A percentile compares a stretch with the other conserved stretches of the same genome.
phyloP scores from a whole-genome alignment of 92 coral and sea anemone species.

The Palythoa grandis region DNA sequence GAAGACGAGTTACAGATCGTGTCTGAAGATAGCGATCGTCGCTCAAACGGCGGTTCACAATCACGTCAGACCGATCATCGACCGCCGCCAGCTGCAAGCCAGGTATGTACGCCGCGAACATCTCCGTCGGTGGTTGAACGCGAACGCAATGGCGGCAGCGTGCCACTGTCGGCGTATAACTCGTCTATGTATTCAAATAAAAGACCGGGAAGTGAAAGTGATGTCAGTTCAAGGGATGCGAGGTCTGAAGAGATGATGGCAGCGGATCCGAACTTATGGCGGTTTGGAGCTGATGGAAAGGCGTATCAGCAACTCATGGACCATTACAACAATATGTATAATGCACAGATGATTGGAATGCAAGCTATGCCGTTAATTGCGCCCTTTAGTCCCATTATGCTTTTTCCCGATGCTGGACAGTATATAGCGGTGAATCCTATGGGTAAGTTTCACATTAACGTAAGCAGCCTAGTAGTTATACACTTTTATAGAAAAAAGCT shows the following conservation, averaged over 20 bases:
- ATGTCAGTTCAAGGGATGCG: conserved; percentile 13
- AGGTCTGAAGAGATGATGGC: conserved; percentile 34
- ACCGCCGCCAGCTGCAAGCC: conserved; percentile 2
- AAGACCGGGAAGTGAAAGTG: conserved; percentile 29
- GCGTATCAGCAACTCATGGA: conserved; percentile 29
- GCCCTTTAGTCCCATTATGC: conserved; percentile 11
- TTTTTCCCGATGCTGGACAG: conserved; percentile 38
- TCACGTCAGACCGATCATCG: conserved; percentile 8
- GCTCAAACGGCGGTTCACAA: conserved; percentile 1
- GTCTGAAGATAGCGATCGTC: conserved; percentile 18
- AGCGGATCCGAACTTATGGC: conserved; percentile 39
- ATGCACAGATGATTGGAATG: conserved; percentile 41
- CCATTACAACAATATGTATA: conserved; percentile 27
- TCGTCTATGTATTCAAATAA: conserved; percentile 5
- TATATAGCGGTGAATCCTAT: conserved; percentile 32
- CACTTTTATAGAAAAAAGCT: too few species aligned
- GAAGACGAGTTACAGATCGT: conserved; percentile 51
- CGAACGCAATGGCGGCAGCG: conserved; percentile 38
- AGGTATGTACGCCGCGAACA: conserved; percentile 1
- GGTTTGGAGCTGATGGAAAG: conserved; percentile 26
- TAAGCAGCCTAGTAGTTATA: too few species aligned
- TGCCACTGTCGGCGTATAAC: conserved; percentile 25
- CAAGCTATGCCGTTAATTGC: conserved; percentile 21
- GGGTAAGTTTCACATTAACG: conserved; percentile 10
- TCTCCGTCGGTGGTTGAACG: conserved; percentile 38